Percentiles rank a stretch among this genome's conserved stretches.
phyloP scores from a whole-genome alignment of 1,140 invertebrate genomes.

The Lucilia sericata region DNA sequence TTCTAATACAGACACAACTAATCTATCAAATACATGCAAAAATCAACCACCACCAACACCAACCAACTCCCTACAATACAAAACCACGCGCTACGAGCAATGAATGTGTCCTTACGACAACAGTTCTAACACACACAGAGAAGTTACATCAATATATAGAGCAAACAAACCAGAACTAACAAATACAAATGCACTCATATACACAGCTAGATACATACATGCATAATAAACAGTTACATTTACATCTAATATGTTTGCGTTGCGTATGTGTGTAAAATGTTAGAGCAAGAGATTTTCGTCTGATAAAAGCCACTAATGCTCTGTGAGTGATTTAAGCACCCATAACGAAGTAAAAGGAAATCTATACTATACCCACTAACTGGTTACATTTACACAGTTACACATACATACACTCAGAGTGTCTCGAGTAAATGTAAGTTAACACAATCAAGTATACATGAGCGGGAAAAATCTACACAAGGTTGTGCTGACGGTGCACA shows the following conservation, averaged over 20 bases:
- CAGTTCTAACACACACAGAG: background rate
- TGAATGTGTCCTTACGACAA: background rate
- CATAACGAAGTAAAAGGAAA: conserved; percentile 24
- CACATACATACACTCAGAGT: background rate
- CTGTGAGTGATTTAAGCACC: conserved; percentile 19
- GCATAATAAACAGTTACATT: background rate
- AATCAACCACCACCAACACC: background rate
- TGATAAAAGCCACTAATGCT: conserved; percentile 23
- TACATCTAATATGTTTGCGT: background rate
- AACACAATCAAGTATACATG: no score
- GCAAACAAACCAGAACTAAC: conserved; percentile 23
- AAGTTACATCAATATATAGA: background rate
- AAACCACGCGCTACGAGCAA: background rate
- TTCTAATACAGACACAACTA: conserved; percentile 26
- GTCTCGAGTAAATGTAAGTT: no score
- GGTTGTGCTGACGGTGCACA: no score
- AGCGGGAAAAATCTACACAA: no score
- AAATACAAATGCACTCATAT: background rate
- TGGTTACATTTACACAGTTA: background rate
- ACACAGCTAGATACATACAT: background rate
- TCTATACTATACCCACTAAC: background rate
- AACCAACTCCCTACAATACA: background rate
- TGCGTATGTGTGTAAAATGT: background rate
- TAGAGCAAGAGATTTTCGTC: background rate
- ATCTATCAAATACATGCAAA: conserved; percentile 17